phyloP scores from a whole-genome alignment of 2,113 vertebrate genomes.

The Sebastes fasciatus region DNA sequence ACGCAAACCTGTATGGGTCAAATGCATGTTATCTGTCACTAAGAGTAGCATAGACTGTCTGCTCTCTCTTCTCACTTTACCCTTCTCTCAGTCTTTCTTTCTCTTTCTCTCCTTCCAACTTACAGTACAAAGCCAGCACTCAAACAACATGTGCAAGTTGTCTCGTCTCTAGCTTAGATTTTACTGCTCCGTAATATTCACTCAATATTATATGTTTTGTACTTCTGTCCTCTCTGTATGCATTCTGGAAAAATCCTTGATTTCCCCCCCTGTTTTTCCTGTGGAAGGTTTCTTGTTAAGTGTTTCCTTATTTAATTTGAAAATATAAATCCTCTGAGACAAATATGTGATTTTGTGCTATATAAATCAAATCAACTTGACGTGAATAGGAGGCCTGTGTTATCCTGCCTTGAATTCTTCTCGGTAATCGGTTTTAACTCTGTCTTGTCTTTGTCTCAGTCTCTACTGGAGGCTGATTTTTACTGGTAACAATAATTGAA shows the following conservation, averaged over 20 bases:
- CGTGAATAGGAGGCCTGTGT: not conserved
- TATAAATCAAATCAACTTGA: not conserved
- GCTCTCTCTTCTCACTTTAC: not conserved
- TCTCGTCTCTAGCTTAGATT: not conserved
- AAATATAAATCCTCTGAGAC: not conserved
- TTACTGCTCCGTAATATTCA: no score
- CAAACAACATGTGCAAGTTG: not conserved
- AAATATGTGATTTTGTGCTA: not conserved
- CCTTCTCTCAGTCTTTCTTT: not conserved
- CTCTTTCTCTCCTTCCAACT: not conserved
- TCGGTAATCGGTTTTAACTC: not conserved
- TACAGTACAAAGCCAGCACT: not conserved
- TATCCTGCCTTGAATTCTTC: not conserved
- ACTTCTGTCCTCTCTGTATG: not conserved
- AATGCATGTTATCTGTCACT: conserved; percentile 36
- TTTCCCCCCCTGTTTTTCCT: not conserved
- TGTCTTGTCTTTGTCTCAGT: not conserved
- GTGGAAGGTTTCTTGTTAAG: not conserved
- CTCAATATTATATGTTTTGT: not conserved
- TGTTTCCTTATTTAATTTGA: not conserved
- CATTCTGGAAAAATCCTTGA: not conserved
- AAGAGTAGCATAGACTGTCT: conserved; percentile 5
- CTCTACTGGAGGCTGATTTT: not conserved
- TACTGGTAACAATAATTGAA: not conserved
- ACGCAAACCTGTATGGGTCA: conserved; percentile 44